Evolutionary conservation across 2,797 vertebrate species (phyloP).

Genomic region (Sebastes kiyomatsui): DNA sequence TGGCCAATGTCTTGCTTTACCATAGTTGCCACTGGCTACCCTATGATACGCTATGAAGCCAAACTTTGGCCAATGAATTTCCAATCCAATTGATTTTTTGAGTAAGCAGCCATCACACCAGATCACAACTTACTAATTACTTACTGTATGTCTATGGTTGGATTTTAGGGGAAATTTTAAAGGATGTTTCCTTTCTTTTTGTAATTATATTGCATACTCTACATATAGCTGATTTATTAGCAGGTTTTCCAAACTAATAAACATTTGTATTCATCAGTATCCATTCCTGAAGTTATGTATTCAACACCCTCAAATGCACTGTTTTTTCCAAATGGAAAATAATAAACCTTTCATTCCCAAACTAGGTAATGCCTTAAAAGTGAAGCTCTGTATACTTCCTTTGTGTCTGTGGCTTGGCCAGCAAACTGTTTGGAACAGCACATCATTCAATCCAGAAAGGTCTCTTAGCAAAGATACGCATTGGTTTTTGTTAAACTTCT

Average conservation of each 20-base stretch:
- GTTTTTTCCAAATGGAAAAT: not conserved
- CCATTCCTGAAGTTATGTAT: not conserved
- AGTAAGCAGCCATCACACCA: not conserved
- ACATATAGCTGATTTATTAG: not conserved
- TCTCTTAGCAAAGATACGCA: not conserved
- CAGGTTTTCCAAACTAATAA: not conserved
- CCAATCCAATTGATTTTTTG: not conserved
- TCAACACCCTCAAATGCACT: not conserved
- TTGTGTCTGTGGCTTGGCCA: not conserved
- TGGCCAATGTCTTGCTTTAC: not conserved
- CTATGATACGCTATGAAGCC: not conserved
- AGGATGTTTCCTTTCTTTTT: not conserved
- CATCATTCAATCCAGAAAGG: not conserved
- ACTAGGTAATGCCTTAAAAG: not conserved
- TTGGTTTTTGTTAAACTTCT: not conserved
- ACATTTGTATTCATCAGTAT: not conserved
- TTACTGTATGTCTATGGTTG: not conserved
- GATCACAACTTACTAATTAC: not conserved
- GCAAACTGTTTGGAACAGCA: not conserved
- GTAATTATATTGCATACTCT: not conserved
- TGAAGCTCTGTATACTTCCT: not conserved
- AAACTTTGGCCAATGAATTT: not conserved
- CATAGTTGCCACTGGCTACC: not conserved
- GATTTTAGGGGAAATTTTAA: not conserved
- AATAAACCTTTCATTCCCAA: not conserved